Evolutionary conservation across 1,140 invertebrate species (phyloP).

Genomic region (Ruditapes philippinarum): DNA sequence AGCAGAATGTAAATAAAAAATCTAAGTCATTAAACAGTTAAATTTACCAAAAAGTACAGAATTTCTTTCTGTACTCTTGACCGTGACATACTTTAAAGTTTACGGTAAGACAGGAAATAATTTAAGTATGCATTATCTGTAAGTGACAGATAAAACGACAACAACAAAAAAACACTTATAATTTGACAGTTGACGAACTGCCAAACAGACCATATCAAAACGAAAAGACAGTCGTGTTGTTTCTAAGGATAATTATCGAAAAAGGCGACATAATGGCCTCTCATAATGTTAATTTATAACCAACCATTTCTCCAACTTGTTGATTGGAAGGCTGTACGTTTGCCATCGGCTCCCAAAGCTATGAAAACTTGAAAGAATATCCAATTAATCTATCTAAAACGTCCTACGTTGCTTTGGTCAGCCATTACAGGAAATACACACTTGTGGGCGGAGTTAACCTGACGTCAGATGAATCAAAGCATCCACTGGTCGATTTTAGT

Average conservation of each 20-base stretch:
- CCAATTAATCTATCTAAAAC: not conserved
- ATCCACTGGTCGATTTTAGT: not conserved
- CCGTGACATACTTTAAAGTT: too few species aligned
- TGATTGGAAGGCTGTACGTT: slow-evolving; percentile 2
- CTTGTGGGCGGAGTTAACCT: not conserved
- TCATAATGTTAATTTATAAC: not conserved
- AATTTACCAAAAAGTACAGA: too few species aligned
- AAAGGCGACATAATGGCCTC: not conserved
- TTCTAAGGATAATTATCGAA: not conserved
- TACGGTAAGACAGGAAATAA: too few species aligned
- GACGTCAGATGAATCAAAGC: not conserved
- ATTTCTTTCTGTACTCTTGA: too few species aligned
- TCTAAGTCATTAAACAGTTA: too few species aligned
- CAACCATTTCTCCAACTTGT: not conserved
- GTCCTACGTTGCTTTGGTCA: slow-evolving; percentile 5
- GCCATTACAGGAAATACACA: slow-evolving; percentile 45
- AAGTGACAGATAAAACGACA: too few species aligned
- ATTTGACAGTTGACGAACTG: not conserved
- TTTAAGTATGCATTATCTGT: too few species aligned
- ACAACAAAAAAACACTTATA: too few species aligned
- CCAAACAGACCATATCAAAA: not conserved
- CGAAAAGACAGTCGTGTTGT: not conserved
- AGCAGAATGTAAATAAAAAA: too few species aligned
- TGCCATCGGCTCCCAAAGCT: not conserved
- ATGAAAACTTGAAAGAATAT: not conserved